Evolutionary conservation across 2,797 vertebrate species (phyloP), one percentile per base, ranked within the genome.

Genomic region (Sebastolobus altivelis): DNA sequence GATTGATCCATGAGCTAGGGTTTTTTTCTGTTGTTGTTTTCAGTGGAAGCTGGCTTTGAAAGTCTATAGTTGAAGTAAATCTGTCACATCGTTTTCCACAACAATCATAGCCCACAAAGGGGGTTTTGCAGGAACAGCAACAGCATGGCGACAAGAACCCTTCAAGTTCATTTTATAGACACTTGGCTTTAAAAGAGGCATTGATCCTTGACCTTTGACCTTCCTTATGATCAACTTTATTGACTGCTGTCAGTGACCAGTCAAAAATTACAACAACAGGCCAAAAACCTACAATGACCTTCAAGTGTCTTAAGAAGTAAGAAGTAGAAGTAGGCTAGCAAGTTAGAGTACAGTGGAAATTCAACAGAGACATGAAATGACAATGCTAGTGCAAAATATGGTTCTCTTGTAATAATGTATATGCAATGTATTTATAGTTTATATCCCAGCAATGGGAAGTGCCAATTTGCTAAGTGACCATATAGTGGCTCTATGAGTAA

Each of bases 121-220:
- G 6, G 9, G 77, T 52, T 54, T 33, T 6, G 4, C n/a, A 29
- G 13, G 7, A n/a, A 58, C 58, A n/a, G 31, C 3, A 59, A 12
- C 3, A 14, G 12, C 29, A 59, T 10, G 22, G 5, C 16, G 33
- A 25, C 38, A 59, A 20, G 7, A 59, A 25, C 11, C 22, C 16
- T 60, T 65, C n/a, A 38, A 43, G 29, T 70, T 46, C 0, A 40
- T 22, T 63, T 18, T 56, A 8, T 59, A 18, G 49, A 56, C 16
- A 27, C 31, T 75, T 4, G 3, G 25, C 43, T 61, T 77, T 20
- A 20, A 46, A 49, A 56, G 10, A 55, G 22, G 6, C 14, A 59
- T 27, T 43, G 61, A 75, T 72, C 22, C 60, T 55, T 71, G 72
- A 79, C 31, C 63, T 77, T 58, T 71, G 54, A 68, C 69, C 62